phyloP scores from a whole-genome alignment of 1,140 invertebrate genomes.

The Trichoplusia ni region DNA sequence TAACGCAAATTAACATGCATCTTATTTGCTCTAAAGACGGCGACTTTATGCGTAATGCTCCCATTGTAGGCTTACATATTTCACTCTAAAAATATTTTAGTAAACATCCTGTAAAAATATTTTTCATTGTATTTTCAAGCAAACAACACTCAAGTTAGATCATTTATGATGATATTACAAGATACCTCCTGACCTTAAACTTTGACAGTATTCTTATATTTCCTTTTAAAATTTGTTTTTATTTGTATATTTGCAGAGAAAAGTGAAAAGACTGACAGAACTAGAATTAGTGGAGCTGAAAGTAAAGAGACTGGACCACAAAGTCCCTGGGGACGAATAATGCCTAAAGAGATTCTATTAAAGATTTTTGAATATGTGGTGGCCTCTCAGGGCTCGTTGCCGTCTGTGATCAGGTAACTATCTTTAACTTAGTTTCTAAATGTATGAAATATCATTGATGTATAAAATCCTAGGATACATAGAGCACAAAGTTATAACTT shows the following conservation, averaged over 20 bases:
- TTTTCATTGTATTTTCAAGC: neutral
- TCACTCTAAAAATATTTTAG: too few species aligned
- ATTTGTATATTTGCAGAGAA: slow-evolving; percentile 59
- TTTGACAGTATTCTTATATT: too few species aligned
- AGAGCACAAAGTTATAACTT: too few species aligned
- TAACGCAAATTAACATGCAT: neutral
- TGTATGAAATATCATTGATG: too few species aligned
- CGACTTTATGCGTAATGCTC: too few species aligned
- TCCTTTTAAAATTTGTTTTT: neutral
- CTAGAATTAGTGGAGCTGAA: slow-evolving; percentile 64
- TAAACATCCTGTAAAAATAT: too few species aligned
- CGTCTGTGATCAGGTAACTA: slow-evolving; percentile 85
- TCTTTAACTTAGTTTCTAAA: too few species aligned
- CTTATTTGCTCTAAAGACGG: neutral
- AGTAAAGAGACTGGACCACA: slow-evolving; percentile 62
- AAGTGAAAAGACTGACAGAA: slow-evolving; percentile 79
- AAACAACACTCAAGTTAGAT: neutral
- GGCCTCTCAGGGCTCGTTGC: slow-evolving; percentile 86
- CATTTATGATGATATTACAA: neutral
- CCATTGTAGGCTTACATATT: too few species aligned
- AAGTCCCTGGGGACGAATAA: slow-evolving; percentile 67
- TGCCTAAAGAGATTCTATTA: slow-evolving; percentile 86
- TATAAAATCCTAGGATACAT: too few species aligned
- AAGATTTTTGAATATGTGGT: slow-evolving; percentile 87
- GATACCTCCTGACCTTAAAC: too few species aligned